Evolutionary conservation across 2,113 vertebrate species (phyloP).

Genomic region (Cynoglossus semilaevis): DNA sequence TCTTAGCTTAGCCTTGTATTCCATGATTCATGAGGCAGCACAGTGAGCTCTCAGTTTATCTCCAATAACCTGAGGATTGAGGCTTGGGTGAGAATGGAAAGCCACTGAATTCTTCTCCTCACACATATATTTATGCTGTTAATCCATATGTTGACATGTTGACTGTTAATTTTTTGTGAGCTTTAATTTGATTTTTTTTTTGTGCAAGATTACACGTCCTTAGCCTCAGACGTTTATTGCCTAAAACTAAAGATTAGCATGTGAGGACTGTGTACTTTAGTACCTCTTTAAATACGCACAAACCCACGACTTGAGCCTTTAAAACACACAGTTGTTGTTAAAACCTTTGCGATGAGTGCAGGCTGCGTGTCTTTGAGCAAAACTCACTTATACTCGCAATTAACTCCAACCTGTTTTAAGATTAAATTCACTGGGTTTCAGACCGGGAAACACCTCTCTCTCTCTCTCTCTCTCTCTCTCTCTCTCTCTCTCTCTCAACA

Average conservation of each 20-base stretch:
- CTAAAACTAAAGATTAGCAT: too few species aligned
- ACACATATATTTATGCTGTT: not conserved
- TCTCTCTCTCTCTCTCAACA: slow-evolving; percentile 16
- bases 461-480: slow-evolving; percentile 11
- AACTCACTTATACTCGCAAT: slow-evolving; percentile 38
- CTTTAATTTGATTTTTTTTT: not conserved
- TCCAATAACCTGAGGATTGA: slow-evolving; percentile 68
- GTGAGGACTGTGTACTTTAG: too few species aligned
- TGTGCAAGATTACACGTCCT: too few species aligned
- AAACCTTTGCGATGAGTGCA: slow-evolving; percentile 31
- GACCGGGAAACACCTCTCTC: slow-evolving; percentile 22
- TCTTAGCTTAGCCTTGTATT: too few species aligned
- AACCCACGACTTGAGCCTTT: too few species aligned
- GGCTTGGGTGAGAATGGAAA: slow-evolving; percentile 32
- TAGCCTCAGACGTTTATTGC: too few species aligned
- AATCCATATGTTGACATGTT: not conserved
- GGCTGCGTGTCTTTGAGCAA: slow-evolving; percentile 16
- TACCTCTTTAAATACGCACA: too few species aligned
- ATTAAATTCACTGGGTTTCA: slow-evolving; percentile 50
- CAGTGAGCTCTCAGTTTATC: slow-evolving; percentile 37
- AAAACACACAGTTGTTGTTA: slow-evolving; percentile 14
- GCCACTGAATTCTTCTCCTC: slow-evolving; percentile 20
- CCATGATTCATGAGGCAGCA: not conserved
- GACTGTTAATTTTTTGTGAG: not conserved
- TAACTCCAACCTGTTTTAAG: slow-evolving; percentile 53